Percentiles rank a stretch among this genome's conserved stretches.
phyloP scores from a whole-genome alignment of 2,888 invertebrate species.

The Rhodophaea formosa region DNA sequence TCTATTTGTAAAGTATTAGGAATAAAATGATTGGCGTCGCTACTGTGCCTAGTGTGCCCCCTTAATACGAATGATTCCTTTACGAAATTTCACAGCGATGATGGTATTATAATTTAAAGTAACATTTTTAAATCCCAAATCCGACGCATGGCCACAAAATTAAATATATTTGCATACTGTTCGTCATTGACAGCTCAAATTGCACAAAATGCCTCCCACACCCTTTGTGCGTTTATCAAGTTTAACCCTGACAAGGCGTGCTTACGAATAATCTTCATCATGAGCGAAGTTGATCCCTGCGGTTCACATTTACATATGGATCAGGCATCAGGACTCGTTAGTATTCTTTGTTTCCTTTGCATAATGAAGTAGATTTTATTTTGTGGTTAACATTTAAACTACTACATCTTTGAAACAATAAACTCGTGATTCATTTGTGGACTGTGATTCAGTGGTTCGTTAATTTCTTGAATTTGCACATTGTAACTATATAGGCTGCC shows the following conservation, averaged over 20 bases:
- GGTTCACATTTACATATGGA: slow-evolving; percentile 13
- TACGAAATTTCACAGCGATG: too few relatives aligned
- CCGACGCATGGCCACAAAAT: not conserved
- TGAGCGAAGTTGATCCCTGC: slow-evolving; percentile 9
- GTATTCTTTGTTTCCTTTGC: not conserved
- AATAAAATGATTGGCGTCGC: too few relatives aligned
- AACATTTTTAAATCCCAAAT: not conserved
- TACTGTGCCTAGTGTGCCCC: too few relatives aligned
- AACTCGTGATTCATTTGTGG: too few relatives aligned
- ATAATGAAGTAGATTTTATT: too few relatives aligned
- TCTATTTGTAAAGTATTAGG: too few relatives aligned
- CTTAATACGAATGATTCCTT: too few relatives aligned
- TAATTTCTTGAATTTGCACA: too few relatives aligned
- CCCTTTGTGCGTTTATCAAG: slow-evolving; percentile 12
- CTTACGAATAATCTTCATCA: slow-evolving; percentile 8
- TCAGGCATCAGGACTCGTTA: not conserved
- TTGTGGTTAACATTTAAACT: too few relatives aligned
- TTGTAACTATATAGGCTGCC: too few relatives aligned
- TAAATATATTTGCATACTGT: not conserved
- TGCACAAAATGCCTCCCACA: slow-evolving; percentile 11
- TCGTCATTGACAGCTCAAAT: slow-evolving; percentile 10
- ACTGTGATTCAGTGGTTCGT: too few relatives aligned
- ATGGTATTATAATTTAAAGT: not conserved
- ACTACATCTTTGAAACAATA: too few relatives aligned
- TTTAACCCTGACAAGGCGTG: slow-evolving; percentile 15